Percentiles rank a stretch among this genome's conserved stretches.
phyloP scores from a whole-genome alignment of 2,113 vertebrate species.

The Tragelaphus buxtoni region DNA sequence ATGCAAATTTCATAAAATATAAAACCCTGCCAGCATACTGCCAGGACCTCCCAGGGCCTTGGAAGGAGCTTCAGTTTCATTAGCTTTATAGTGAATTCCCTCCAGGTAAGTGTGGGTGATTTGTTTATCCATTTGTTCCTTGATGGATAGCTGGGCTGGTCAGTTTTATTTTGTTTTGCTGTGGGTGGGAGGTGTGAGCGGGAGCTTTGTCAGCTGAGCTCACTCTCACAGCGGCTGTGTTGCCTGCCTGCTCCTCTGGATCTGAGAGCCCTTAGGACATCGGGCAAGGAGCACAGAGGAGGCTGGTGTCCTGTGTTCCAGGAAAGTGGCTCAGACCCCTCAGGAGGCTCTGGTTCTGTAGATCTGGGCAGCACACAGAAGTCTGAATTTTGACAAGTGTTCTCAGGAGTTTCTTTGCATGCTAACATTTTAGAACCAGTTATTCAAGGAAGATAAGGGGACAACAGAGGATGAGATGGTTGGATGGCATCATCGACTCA shows the following conservation, averaged over 20 bases:
- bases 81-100: not conserved
- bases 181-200: not conserved
- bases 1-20: not conserved
- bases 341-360: not conserved
- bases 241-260: not conserved
- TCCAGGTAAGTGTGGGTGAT: not conserved
- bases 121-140: not conserved
- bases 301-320: no score
- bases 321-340: not conserved
- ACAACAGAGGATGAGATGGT: not conserved
- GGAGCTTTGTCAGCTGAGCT: not conserved
- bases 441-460: not conserved
- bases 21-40: not conserved
- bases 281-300: not conserved
- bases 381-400: not conserved
- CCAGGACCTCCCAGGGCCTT: not conserved
- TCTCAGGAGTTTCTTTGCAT: not conserved
- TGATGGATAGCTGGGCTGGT: not conserved
- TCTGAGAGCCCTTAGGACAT: not conserved
- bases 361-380: not conserved
- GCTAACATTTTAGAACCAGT: not conserved
- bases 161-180: not conserved
- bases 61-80: not conserved
- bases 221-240: accelerated
- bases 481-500: not conserved